Base-by-base conservation (phyloP, 2,797 vertebrate genomes). In the Perodicticus potto region DNA sequence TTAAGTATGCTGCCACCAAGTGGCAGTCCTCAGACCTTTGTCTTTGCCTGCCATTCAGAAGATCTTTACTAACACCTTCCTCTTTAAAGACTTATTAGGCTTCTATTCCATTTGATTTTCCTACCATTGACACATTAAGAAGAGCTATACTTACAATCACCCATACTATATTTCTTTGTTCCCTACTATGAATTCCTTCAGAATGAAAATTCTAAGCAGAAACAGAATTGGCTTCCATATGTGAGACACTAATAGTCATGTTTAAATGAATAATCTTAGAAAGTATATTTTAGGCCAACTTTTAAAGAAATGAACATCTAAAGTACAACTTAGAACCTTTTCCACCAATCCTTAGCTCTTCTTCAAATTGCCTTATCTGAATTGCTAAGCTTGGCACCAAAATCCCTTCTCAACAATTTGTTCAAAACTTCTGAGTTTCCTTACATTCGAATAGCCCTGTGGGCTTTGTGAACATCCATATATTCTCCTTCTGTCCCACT, bases 1-100 rank as follows among this genome's bases (percentile, higher is more conserved):
- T 96, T 94, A 96, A 88, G 89, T 94, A 80, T 96, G 93, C 95
- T 97, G 97, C 97, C 97, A 97, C 95, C 97, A 98, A 95, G 96
- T 97, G 96, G 96, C 72, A 37, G 72, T 76, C 84, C 94, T 70
- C 63, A 94, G 95, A 34, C 12, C 40, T 57, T n/a, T 14, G 20
- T 61, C n/a, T 95, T 90, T 70, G 40, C 73, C 70, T 85, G 29
- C 14, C 53, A 9, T 82, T 93, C 63, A 82, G 87, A 69, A 74
- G 53, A 69, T 49, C 45, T 86, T 76, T 92, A 76, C 86, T n/a
- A 95, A 67, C 40, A 49, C 27, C 16, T 85, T 93, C n/a, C n/a
- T 88, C 72, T 82, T 61, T 59, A 23, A 0, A 89, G 40, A 91
- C 29, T 72, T 61, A 61, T 19, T 55, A 90, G 61, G 65, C 12